Conservation (phyloP, 2,888 invertebrate genomes). For the Bembecia ichneumoniformis region DNA sequence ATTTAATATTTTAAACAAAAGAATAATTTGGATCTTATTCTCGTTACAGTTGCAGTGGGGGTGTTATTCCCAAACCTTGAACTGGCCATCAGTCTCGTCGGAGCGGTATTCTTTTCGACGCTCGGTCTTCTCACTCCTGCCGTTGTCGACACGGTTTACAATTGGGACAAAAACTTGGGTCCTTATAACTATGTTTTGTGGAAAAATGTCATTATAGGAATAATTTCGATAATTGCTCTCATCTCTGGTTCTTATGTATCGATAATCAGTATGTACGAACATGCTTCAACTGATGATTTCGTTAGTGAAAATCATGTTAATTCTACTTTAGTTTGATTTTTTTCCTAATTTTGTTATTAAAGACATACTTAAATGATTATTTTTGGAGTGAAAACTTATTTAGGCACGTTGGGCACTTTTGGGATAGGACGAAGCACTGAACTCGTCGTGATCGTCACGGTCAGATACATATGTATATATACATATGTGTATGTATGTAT, state of each 20-base stretch:
- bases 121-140: conserved; percentile 83
- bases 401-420: too few relatives aligned
- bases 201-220: conserved; percentile 72
- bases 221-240: conserved; percentile 41
- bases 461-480: too few relatives aligned
- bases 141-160: conserved; percentile 78
- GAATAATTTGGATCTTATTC: too few relatives aligned
- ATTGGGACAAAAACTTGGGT: conserved; percentile 78
- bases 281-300: conserved; percentile 18
- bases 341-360: too few relatives aligned
- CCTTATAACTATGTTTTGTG: conserved; percentile 74
- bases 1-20: too few relatives aligned
- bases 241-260: conserved; percentile 56
- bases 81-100: conserved; percentile 90
- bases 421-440: too few relatives aligned
- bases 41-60: conserved; percentile 76
- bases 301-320: conserved; percentile 8
- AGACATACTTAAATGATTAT: too few relatives aligned
- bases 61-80: conserved; percentile 87
- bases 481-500: too few relatives aligned
- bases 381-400: too few relatives aligned
- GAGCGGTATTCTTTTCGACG: conserved; percentile 82
- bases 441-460: too few relatives aligned
- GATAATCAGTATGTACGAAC: conserved; percentile 43
- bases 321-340: conserved; percentile 6